phyloP scores from a whole-genome alignment of 1,140 invertebrate species.

The Caenorhabditis latens region DNA sequence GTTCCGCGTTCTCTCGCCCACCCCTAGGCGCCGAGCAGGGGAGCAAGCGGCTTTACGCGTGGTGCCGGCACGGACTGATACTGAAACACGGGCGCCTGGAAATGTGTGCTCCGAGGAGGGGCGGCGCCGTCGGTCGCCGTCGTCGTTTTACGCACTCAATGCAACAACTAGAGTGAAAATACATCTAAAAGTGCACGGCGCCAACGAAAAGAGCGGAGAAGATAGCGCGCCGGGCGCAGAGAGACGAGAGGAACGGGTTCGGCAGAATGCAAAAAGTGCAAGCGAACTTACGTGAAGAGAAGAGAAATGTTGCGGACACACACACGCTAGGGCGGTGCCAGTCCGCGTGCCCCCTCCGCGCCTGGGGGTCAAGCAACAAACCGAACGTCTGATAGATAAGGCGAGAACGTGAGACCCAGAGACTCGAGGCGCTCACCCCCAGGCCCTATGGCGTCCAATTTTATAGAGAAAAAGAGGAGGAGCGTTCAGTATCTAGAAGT shows the following conservation, averaged over 20 bases:
- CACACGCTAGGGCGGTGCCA: constrained; percentile 22
- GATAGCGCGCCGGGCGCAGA: constrained; percentile 39
- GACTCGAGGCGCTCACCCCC: constrained; percentile 24
- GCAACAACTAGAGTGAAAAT: background rate
- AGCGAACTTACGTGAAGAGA: constrained; percentile 2
- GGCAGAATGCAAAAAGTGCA: constrained; percentile 31
- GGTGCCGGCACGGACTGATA: constrained; percentile 39
- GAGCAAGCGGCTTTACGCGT: constrained; percentile 27
- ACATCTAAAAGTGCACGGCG: constrained; percentile 49
- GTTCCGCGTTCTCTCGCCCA: constrained; percentile 42
- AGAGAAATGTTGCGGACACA: constrained; percentile 35
- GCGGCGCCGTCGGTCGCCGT: background rate
- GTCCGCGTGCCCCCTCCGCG: constrained; percentile 49
- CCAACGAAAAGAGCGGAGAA: background rate
- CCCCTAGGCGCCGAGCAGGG: constrained; percentile 27
- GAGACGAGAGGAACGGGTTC: constrained; percentile 53
- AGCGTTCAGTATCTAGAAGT: constrained; percentile 46
- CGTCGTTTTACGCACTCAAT: constrained; percentile 12
- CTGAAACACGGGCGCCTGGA: constrained; percentile 7
- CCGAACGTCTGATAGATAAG: constrained; percentile 40
- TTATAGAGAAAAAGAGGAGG: constrained; percentile 45
- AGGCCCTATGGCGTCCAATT: constrained; percentile 42
- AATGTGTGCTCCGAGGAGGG: constrained; percentile 8
- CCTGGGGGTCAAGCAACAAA: constrained; percentile 43
- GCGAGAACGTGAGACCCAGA: constrained; percentile 27